Percentiles rank a stretch among this genome's conserved stretches.
Evolutionary conservation across 2,797 vertebrate genomes (phyloP).

Genomic region (Tenualosa thibaudeaui): DNA sequence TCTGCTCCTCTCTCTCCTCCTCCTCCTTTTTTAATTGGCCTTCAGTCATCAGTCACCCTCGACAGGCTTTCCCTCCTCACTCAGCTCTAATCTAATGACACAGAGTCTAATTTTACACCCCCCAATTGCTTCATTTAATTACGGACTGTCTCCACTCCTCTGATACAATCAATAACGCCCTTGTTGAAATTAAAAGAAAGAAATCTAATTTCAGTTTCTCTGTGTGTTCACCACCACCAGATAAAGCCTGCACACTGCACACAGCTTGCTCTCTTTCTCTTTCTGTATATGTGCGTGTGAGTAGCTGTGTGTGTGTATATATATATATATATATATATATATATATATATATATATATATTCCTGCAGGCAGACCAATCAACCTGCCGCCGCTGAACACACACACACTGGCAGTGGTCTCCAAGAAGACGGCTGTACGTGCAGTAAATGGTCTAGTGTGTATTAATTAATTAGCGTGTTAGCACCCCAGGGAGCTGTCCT

Average conservation of each 20-base stretch:
- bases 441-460: not conserved
- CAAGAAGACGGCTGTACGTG: not conserved
- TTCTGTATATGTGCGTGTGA: not conserved
- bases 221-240: not conserved
- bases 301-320: not conserved
- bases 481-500: not conserved
- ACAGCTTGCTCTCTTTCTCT: not conserved
- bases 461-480: constrained; percentile 9
- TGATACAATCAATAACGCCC: constrained; percentile 74
- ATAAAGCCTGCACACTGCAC: not conserved
- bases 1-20: constrained; percentile 57
- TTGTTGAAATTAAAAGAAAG: constrained; percentile 42
- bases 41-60: constrained; percentile 67
- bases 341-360: not conserved
- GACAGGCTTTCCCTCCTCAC: constrained; percentile 59
- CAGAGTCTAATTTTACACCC: constrained; percentile 81
- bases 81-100: constrained; percentile 73
- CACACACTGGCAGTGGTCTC: not conserved
- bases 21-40: constrained; percentile 70
- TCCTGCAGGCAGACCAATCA: not conserved
- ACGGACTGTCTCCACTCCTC: constrained; percentile 74
- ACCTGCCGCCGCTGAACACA: not conserved
- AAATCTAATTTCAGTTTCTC: constrained; percentile 24
- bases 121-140: constrained; percentile 78
- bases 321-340: not conserved